Conservation (phyloP, 2,888 invertebrate genomes). For the Drepanosiphum platanoidis region DNA sequence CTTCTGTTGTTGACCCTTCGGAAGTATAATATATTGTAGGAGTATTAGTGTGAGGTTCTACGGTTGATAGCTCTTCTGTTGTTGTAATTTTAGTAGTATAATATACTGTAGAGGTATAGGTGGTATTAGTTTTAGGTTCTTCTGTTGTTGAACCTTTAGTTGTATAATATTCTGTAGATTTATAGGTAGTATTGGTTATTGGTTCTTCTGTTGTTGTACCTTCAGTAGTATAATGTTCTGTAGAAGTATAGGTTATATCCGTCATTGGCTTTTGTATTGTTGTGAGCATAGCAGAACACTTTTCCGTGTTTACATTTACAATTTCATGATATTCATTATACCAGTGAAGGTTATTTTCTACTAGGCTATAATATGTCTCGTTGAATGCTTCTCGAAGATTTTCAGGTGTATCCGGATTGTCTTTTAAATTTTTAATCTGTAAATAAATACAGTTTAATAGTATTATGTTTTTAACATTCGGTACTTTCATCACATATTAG, state of each 20-base stretch:
- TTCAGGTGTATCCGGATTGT: background rate
- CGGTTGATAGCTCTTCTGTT: no score
- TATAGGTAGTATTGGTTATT: background rate
- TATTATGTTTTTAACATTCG: background rate
- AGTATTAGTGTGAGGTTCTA: no score
- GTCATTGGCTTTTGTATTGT: background rate
- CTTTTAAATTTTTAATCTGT: constrained; percentile 11
- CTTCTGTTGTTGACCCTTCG: no score
- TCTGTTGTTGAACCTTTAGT: background rate
- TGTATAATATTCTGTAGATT: background rate
- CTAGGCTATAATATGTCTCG: background rate
- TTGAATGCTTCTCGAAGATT: background rate
- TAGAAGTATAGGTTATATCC: rapidly evolving
- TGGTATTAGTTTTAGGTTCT: no score
- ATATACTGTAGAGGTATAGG: no score
- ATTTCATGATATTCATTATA: constrained; percentile 10
- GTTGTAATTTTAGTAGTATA: background rate
- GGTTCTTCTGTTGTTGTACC: background rate
- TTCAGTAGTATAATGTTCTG: background rate
- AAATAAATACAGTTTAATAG: background rate
- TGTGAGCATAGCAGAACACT: background rate
- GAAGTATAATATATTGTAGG: no score
- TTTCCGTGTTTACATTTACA: background rate
- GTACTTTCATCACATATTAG: no score
- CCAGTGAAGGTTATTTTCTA: constrained; percentile 13